Percentiles rank a stretch among this genome's conserved stretches.
These are phyloP conservation scores for Calonectris borealis DNA, from an alignment of 2,113 vertebrate genomes.

Conservation along the genomic window DNA sequence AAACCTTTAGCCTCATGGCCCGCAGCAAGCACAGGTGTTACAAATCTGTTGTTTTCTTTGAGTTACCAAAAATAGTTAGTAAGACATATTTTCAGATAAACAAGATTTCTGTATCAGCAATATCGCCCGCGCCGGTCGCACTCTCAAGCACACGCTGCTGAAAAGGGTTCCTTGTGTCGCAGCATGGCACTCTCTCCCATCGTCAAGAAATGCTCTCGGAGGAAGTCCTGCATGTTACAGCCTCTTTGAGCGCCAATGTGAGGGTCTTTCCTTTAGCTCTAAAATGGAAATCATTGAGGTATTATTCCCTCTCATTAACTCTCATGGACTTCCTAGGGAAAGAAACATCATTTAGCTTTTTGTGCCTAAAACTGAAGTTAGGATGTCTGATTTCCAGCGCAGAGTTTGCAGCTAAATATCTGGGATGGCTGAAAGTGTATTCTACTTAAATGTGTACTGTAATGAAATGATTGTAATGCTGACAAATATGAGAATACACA, in stretches of 20 bases:
- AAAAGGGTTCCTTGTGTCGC: not conserved
- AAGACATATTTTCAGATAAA: not conserved
- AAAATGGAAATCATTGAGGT: not conserved
- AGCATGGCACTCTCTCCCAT: fast-evolving
- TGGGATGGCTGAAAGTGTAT: not conserved
- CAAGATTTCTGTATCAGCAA: not conserved
- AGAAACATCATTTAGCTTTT: not conserved
- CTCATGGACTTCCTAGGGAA: not conserved
- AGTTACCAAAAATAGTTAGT: not conserved
- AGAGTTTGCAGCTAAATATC: not conserved
- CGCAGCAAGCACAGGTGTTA: not conserved
- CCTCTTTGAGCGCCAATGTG: not conserved
- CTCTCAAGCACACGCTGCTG: not conserved
- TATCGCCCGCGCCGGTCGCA: fast-evolving
- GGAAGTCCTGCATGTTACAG: not conserved
- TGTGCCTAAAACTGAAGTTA: not conserved
- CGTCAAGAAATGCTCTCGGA: not conserved
- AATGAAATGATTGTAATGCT: not conserved
- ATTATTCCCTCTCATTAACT: not conserved
- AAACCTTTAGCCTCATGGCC: not conserved
- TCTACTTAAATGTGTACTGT: not conserved
- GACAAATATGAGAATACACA: not conserved
- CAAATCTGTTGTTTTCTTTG: not conserved
- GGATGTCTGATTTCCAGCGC: not conserved
- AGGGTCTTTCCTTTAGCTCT: not conserved